Base-by-base conservation (phyloP, 2,888 invertebrate genomes). In the Scaptomyza reducta region DNA sequence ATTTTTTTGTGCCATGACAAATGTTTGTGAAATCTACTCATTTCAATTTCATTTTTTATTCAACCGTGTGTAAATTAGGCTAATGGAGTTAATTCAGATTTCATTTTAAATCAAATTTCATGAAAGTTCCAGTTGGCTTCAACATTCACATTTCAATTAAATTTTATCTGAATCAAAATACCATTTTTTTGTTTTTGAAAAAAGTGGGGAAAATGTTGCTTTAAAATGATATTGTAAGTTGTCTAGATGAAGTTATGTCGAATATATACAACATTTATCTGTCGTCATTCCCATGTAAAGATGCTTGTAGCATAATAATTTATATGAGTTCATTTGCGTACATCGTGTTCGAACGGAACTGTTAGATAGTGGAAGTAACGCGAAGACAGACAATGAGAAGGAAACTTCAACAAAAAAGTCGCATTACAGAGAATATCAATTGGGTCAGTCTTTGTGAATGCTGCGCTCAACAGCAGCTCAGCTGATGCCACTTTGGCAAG, bases 241-340 rank as follows among this genome's bases (percentile, higher is more conserved):
- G 14, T 6, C 38, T 14, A 38, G 3, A 18, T 22, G 22, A 22
- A 22, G 22, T 22, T 22, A 22, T 22, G 3, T 22, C 22, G 22
- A 22, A 22, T 22, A 3, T 22, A 22, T 2, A 22, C 13, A 3
- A 42, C 13, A 42, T 13, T 18, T 42, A 42, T 35, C 25, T 13
- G 29, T 22, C 35, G 46, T 25, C 27, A 31, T 41, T 9, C 38
- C n/a, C 16, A 35, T 40, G 58, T 53, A 38, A 35, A 46, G 41
- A 22, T 58, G 70, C 42, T 42, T 40, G 66, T 58, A 33, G 54
- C 62, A 70, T 70, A 40, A 47, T 75, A 75, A 70, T 71, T 53
- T 55, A 47, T 54, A 44, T 27, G 31, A 31, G 53, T 64, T 45
- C 33, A 76, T 73, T 60, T 71, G 64, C 72, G 76, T 73, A 70